Evolutionary conservation across 2,797 vertebrate species (phyloP).

Genomic region (Lagocephalus sceleratus): DNA sequence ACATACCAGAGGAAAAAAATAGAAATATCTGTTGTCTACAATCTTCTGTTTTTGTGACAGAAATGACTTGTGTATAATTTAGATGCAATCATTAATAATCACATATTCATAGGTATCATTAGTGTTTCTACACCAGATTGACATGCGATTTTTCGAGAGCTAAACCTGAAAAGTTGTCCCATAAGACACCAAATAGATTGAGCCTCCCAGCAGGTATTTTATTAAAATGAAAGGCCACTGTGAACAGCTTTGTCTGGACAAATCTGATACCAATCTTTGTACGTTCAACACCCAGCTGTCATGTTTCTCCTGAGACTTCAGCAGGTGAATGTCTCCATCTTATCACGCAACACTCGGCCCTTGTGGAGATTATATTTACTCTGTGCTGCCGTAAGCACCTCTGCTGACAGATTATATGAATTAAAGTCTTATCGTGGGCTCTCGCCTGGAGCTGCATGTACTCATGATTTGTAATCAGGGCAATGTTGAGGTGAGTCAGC

Average conservation of each 20-base stretch:
- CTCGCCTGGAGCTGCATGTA: conserved; percentile 64
- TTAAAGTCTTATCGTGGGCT: conserved; percentile 71
- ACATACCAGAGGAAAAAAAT: too few relatives aligned
- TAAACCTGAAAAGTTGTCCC: too few relatives aligned
- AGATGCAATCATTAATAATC: too few relatives aligned
- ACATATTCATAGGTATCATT: too few relatives aligned
- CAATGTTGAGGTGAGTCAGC: conserved; percentile 71
- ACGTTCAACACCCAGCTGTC: conserved; percentile 16
- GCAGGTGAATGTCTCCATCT: conserved; percentile 40
- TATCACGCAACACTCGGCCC: conserved; percentile 35
- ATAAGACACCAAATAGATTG: too few relatives aligned
- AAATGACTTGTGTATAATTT: too few relatives aligned
- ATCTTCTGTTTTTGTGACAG: too few relatives aligned
- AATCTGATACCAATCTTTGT: conserved; percentile 6
- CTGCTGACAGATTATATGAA: conserved; percentile 75
- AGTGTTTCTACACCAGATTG: too few relatives aligned
- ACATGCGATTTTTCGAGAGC: too few relatives aligned
- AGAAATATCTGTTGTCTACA: too few relatives aligned
- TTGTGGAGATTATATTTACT: conserved; percentile 67
- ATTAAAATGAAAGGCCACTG: not conserved
- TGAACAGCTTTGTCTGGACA: not conserved
- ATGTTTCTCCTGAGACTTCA: conserved; percentile 23
- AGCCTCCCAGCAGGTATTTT: not conserved
- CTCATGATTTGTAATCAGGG: conserved; percentile 72
- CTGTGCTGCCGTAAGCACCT: conserved; percentile 69